Evolutionary conservation across 2,888 invertebrate species (phyloP), one percentile per base, ranked within the genome.

Genomic region (Campoplex nolae): DNA sequence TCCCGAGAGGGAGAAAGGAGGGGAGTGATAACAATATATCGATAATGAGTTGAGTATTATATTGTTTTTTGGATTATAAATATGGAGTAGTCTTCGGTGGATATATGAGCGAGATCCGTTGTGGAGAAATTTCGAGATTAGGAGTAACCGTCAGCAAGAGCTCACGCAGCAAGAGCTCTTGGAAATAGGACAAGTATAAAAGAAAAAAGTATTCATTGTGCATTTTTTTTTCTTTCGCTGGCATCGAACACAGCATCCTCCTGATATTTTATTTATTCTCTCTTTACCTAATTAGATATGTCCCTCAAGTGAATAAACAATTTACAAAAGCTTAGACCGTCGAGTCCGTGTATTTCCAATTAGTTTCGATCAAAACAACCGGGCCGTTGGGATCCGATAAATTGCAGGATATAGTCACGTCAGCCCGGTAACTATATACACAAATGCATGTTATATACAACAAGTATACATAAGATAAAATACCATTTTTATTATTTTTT

Each of bases 51-150:
- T 23, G 23, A 23, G 23, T 23, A 23, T 23, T 23, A 23, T 23
- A 23, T 23, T 23, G 23, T 23, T 23, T 23, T 23, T 23, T 23
- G 23, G 23, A 23, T 23, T 23, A 23, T 23, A 23, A 23, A 23
- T 23, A 23, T 23, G 23, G 23, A 23, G 23, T 23, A 23, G 23
- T 23, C 23, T 23, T 23, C 0, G 23, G 54, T 16, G 56, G 56
- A 77, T 73, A 23, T 65, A 32, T 56, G 58, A 73, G 35, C 56
- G 77, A 81, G 73, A 67, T 81, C 73, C 67, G 56, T 73, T 54
- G 54, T 16, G 45, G 13, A 45, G 70, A 56, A 45, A 79, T 58
- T 28, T 28, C 3, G 1, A 58, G 11, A n/a, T 32, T 70, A 9
- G 28, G 73, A 48, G 48, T 13, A 70, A 84, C 70, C 67, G 35